Conservation (phyloP, 2,888 invertebrate genomes). For the Ichneumon xanthorius region DNA sequence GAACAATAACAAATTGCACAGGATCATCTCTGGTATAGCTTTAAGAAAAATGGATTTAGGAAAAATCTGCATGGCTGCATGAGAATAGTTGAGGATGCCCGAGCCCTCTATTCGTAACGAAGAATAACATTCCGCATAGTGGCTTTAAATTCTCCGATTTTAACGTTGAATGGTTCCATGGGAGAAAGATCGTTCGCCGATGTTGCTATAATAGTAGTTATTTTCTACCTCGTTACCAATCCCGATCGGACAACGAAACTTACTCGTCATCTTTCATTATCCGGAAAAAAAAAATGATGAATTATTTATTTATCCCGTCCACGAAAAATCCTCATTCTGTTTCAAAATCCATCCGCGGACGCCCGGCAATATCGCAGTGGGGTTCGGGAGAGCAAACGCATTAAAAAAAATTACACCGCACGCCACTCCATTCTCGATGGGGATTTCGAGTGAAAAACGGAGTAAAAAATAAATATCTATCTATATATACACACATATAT, state of each 20-base stretch:
- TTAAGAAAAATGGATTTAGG: too few species aligned
- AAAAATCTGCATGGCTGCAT: too few species aligned
- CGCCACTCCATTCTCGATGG: slow-evolving; percentile 23
- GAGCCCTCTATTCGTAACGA: too few species aligned
- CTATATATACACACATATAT: too few species aligned
- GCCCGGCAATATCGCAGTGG: background rate
- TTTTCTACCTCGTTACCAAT: background rate
- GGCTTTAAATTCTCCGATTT: too few species aligned
- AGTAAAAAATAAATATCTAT: background rate
- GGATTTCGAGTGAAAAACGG: slow-evolving; percentile 34
- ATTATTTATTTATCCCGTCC: slow-evolving; percentile 16
- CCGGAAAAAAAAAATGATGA: background rate
- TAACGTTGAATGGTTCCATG: too few species aligned
- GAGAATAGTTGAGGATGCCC: too few species aligned
- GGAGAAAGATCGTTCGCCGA: too few species aligned
- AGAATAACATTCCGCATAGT: too few species aligned
- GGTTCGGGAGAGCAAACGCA: slow-evolving; percentile 6
- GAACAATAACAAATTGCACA: too few species aligned
- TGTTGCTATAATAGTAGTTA: background rate
- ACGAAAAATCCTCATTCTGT: slow-evolving; percentile 6
- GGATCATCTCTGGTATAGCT: too few species aligned
- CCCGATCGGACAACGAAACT: background rate
- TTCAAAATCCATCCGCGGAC: background rate
- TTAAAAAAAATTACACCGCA: slow-evolving; percentile 38
- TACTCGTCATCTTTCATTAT: background rate